Percentiles rank a stretch among this genome's conserved stretches.
These are phyloP conservation scores for Pseudomyrmex dendroicus DNA, from an alignment of 1,140 invertebrate species.

Conservation along the genomic window DNA sequence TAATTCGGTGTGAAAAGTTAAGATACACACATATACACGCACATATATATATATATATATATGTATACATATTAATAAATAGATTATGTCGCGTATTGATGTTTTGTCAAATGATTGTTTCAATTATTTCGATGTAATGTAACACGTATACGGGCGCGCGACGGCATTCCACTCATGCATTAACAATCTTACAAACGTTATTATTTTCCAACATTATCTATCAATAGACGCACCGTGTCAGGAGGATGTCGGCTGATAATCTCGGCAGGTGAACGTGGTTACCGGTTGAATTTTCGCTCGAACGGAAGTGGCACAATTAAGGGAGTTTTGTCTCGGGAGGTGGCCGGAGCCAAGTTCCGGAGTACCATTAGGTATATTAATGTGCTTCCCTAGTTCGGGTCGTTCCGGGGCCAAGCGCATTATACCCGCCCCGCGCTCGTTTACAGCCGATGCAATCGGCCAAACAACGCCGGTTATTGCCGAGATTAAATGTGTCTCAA, in stretches of 20 bases:
- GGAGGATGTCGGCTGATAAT: slow-evolving; percentile 30
- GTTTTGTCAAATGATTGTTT: no score
- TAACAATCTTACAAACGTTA: not conserved
- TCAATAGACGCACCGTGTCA: slow-evolving; percentile 36
- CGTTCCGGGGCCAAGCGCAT: slow-evolving; percentile 62
- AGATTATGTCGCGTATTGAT: no score
- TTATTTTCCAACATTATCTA: slow-evolving; percentile 51
- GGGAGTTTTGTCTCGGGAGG: slow-evolving; percentile 67
- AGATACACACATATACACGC: not conserved
- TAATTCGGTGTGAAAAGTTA: not conserved
- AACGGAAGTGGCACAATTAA: slow-evolving; percentile 72
- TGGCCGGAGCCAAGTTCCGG: slow-evolving; percentile 65
- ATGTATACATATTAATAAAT: no score
- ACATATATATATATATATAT: not conserved
- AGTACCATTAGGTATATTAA: slow-evolving; percentile 72
- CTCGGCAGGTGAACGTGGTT: slow-evolving; percentile 61
- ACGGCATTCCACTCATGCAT: not conserved
- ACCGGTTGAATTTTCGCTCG: slow-evolving; percentile 61
- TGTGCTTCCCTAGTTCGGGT: slow-evolving; percentile 64
- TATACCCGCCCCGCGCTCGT: slow-evolving; percentile 57
- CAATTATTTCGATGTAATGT: no score
- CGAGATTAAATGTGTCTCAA: slow-evolving; percentile 55
- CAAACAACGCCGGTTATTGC: slow-evolving; percentile 44
- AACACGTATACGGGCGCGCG: no score
- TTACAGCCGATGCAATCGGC: slow-evolving; percentile 39